Evolutionary conservation across 2,113 vertebrate genomes (phyloP).

Genomic region (Macaca nemestrina): DNA sequence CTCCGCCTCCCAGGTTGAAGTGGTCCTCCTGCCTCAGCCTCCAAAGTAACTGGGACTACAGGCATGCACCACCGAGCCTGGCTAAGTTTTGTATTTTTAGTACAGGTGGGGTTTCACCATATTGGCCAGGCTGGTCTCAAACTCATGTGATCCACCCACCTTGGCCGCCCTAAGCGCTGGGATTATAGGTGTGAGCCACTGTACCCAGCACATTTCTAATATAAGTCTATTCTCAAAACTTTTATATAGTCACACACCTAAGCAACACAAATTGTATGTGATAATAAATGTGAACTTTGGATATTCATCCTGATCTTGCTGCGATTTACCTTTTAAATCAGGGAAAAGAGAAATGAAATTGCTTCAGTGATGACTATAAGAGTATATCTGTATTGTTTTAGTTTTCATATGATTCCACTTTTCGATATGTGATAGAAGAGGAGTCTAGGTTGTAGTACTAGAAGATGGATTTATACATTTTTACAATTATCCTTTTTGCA

Average conservation of each 20-base stretch:
- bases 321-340: neutral
- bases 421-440: neutral
- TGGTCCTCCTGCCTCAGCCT: too few species aligned
- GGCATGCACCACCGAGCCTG: too few species aligned
- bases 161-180: too few species aligned
- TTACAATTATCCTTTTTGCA: slow-evolving; percentile 25
- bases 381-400: neutral
- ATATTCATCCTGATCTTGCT: neutral
- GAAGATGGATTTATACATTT: neutral
- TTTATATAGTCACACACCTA: neutral
- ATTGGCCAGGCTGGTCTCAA: too few species aligned
- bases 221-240: neutral
- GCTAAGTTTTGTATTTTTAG: too few species aligned
- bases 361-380: neutral
- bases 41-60: too few species aligned
- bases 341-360: neutral
- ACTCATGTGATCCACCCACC: too few species aligned
- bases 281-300: neutral
- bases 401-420: neutral
- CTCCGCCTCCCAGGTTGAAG: too few species aligned
- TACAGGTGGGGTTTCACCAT: too few species aligned
- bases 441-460: neutral
- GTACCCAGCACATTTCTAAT: neutral
- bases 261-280: neutral
- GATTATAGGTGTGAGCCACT: too few species aligned